Conservation (phyloP, 2,797 vertebrate species). For the Eupleurogrammus muticus region DNA sequence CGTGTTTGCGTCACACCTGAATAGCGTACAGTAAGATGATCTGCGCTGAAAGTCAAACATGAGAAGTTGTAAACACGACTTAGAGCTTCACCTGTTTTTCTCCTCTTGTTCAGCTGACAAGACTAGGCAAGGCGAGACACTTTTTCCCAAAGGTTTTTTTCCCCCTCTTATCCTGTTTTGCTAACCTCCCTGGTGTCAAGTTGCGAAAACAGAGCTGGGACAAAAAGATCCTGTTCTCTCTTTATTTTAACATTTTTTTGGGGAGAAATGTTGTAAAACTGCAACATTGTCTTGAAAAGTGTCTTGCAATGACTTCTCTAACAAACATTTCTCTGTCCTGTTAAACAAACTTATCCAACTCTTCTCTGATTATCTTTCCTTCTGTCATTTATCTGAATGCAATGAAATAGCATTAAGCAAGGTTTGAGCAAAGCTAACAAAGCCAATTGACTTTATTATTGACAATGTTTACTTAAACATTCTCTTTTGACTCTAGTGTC, state of each 20-base stretch:
- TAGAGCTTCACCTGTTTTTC: conserved; percentile 15
- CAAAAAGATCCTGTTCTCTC: conserved; percentile 2
- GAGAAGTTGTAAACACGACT: conserved; percentile 18
- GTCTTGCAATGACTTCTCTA: not conserved
- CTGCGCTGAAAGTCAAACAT: conserved; percentile 8
- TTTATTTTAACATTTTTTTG: not conserved
- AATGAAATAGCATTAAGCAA: not conserved
- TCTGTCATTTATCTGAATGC: conserved; percentile 1
- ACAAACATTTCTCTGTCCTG: conserved; percentile 4
- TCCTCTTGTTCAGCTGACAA: not conserved
- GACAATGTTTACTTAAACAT: conserved; percentile 21
- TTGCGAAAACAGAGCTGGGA: conserved; percentile 31
- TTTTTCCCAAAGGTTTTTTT: not conserved
- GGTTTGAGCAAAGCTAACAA: not conserved
- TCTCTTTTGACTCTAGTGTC: not conserved
- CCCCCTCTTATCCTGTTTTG: conserved; percentile 24
- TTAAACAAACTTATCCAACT: not conserved
- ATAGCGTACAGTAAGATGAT: not conserved
- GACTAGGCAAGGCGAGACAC: conserved; percentile 3
- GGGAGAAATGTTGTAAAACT: not conserved
- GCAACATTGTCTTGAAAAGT: not conserved
- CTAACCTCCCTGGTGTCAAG: conserved; percentile 27
- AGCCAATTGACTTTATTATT: not conserved
- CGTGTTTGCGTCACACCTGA: not conserved
- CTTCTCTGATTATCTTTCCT: not conserved